Percentiles rank a stretch among this genome's conserved stretches.
phyloP scores from a whole-genome alignment of 2,888 invertebrate genomes.

The Andrena dorsata region DNA sequence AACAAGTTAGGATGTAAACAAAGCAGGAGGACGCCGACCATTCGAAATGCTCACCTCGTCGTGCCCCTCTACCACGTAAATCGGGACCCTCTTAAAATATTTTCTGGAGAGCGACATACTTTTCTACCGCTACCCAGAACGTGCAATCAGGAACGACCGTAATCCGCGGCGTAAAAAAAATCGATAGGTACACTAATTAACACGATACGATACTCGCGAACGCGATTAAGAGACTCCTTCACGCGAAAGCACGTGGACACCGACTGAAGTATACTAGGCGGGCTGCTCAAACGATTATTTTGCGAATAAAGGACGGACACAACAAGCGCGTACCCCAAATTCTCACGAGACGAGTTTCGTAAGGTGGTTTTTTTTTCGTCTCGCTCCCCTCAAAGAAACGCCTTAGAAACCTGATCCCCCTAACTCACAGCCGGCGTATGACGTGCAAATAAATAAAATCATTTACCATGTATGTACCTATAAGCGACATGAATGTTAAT shows the following conservation, averaged over 20 bases:
- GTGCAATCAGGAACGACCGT: neutral
- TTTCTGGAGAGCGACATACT: slow-evolving; percentile 80
- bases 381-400: slow-evolving; percentile 53
- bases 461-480: slow-evolving; percentile 14
- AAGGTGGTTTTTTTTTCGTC: slow-evolving; percentile 66
- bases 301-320: slow-evolving; percentile 74
- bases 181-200: slow-evolving; percentile 59
- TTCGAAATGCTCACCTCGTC: slow-evolving; percentile 87
- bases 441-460: slow-evolving; percentile 49
- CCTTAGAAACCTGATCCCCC: slow-evolving; percentile 73
- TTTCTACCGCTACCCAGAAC: neutral
- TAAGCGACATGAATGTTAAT: neutral
- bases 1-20: slow-evolving; percentile 61
- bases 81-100: slow-evolving; percentile 89
- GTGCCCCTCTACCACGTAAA: slow-evolving; percentile 92
- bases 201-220: slow-evolving; percentile 58
- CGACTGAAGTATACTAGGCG: slow-evolving; percentile 76
- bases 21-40: slow-evolving; percentile 39
- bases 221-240: slow-evolving; percentile 71
- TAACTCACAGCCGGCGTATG: slow-evolving; percentile 63
- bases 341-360: slow-evolving; percentile 80
- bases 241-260: slow-evolving; percentile 78
- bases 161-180: slow-evolving; percentile 28
- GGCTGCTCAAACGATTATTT: slow-evolving; percentile 77
- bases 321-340: slow-evolving; percentile 70